A percentile compares a stretch with the other conserved stretches of the same genome.
These are phyloP conservation scores for Drosophila parvula DNA, from an alignment of 1,140 invertebrate genomes.

Conservation along the genomic window DNA sequence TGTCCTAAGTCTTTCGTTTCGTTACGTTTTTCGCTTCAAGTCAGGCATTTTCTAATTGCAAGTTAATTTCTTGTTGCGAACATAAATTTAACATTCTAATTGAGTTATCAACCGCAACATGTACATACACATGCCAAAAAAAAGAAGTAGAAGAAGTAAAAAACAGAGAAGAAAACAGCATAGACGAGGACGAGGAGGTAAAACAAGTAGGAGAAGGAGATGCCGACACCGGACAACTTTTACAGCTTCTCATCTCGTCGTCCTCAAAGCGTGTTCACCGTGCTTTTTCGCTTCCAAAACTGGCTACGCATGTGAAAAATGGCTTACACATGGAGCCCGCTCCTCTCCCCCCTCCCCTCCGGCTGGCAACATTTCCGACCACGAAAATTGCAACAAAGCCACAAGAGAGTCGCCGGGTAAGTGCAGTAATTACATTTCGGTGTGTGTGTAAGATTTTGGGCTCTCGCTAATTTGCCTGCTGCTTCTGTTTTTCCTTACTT, in stretches of 20 bases:
- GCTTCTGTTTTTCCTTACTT: constrained; percentile 75
- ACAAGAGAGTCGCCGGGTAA: constrained; percentile 38
- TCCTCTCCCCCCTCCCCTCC: constrained; percentile 3
- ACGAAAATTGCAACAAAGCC: constrained; percentile 56
- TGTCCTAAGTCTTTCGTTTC: constrained; percentile 78
- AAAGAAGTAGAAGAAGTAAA: constrained; percentile 19
- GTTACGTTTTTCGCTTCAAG: constrained; percentile 38
- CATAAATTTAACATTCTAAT: constrained; percentile 83
- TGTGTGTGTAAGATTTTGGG: constrained; percentile 68
- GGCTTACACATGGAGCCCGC: constrained; percentile 53
- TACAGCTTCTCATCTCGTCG: constrained; percentile 62
- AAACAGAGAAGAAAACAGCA: constrained; percentile 12
- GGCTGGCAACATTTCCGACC: constrained; percentile 29
- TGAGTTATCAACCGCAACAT: constrained; percentile 82
- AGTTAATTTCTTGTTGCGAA: constrained; percentile 82
- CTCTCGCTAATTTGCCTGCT: constrained; percentile 74
- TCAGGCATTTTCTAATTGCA: constrained; percentile 81
- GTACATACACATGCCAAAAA: constrained; percentile 65
- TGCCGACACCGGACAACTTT: constrained; percentile 69
- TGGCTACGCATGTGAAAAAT: constrained; percentile 81
- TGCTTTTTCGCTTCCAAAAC: constrained; percentile 61
- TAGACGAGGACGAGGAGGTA: constrained; percentile 24
- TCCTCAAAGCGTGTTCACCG: constrained; percentile 36
- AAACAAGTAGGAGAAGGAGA: constrained; percentile 61
- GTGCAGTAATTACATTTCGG: constrained; percentile 77